Base-by-base conservation (phyloP, 2,888 invertebrate genomes). In the Philaethria dido region DNA sequence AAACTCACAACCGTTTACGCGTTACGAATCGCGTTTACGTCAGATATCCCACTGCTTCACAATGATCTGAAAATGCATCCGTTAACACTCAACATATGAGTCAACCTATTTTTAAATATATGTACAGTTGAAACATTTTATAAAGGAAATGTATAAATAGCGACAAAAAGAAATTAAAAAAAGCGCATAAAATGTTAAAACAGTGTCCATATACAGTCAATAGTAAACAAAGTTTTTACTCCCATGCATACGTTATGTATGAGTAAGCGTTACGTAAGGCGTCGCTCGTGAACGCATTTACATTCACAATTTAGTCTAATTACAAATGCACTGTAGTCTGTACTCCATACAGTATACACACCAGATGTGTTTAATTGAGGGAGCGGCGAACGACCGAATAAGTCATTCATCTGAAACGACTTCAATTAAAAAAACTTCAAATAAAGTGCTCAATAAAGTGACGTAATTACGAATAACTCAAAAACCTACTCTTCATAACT, bases 321-420 rank as follows among this genome's bases (percentile, higher is more conserved):
- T 36, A 20, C 36, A 39, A 11, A 25, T 50, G 13, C 48, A 25
- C 48, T 48, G 22, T 11, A 4, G 11, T 11, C 39, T 39, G 13
- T 13, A n/a, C n/a, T n/a, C n/a, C n/a, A n/a, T n/a, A n/a, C n/a
- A n/a, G n/a, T n/a, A n/a, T n/a, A 39, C 39, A 9, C 54, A 13
- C 36, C 55, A 55, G 55, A 55, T 55, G 55, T 39, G 55, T 39
- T 55, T 20, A 39, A 55, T 39, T 39, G 39, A 55, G 55, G 36
- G 55, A 55, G 55, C 20, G 55, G 36, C 55, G 14, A 55, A 36
- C 47, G 33, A 52, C 52, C 44, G 3, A 25, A 16, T 44, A 22
- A 25, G 25, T 16, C 25, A 25, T 59, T 59, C 5, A 44, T 25
- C n/a, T 60, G 22, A 45, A 20, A 55, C 20, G 8, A 18, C n/a